Evolutionary conservation across 2,888 invertebrate genomes (phyloP), one percentile per base, ranked within the genome.

Genomic region (Magallana nippona): DNA sequence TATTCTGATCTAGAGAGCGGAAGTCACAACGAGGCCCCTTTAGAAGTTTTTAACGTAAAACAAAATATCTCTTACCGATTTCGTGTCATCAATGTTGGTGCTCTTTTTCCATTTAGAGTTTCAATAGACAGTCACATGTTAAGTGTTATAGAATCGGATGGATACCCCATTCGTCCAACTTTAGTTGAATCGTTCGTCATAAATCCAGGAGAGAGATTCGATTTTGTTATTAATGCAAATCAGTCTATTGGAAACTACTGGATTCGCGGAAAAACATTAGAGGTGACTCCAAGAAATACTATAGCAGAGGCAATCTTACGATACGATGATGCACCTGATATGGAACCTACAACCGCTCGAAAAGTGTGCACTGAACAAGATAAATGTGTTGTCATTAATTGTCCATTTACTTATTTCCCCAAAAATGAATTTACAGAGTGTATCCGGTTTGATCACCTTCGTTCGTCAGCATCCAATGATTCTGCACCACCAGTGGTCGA

Each of bases 111-210:
- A 0, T 87, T 87, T 82, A 19, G 83, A 56, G 77, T 91, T 5
- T 89, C 88, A 19, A 81, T 91, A 1, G 90, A 91, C 79, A 55
- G 83, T 8, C 91, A 91, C 58, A 80, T 81, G 2, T 15, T 91
- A 11, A 82, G 83, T 0, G 81, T 91, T 11, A 82, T 91, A 13
- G 88, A 88, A 1, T 85, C 88, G 8, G 91, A 91, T 79, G 89
- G 90, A 8, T 82, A 62, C 22, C 87, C 88, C 5, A 27, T 90
- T 10, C 84, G 83, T 82, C 89, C 90, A 3, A 56, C 86, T 13
- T 63, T 22, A 0, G 88, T 83, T 1, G 86, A 90, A 10, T 83
- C 84, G n/a, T 82, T 90, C 10, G 79, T 88, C 1, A 84, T 90
- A 15, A 82, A 83, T 44, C 86, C 88, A 3, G 91, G 90, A 0